Evolutionary conservation across 2,113 vertebrate genomes (phyloP), one percentile per base, ranked within the genome.

Genomic region (Paradisaea rubra): DNA sequence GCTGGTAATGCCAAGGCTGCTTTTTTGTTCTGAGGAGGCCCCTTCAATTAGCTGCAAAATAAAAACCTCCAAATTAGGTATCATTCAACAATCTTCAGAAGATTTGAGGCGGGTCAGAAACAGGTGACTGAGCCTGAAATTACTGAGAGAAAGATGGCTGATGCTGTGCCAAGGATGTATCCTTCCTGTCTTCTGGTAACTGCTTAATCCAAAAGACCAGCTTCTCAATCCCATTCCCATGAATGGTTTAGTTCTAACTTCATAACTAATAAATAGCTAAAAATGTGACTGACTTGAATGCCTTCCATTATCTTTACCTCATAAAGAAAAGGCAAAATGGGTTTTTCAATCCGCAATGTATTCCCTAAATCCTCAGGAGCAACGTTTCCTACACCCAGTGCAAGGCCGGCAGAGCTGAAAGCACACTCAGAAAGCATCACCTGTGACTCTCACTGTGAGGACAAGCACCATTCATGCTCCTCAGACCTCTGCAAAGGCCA

Each of bases 11-110:
- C 99, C 99, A 24, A 99, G 98, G 86, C 97, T 98, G 81, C 97
- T 98, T 82, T 98, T 99, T 96, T 99, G 99, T 41, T 99, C 99
- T 2, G 83, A 96, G 24, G 98, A 98, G 73, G 99, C 99, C 12
- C 99, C 99, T 96, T 99, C 99, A 61, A 99, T 99, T 74, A 99
- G 89, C 99, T 99, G 96, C 16, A 94, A 77, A 65, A 47, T 78
- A 73, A 96, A 73, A 90, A 37, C 5, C 11, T 23, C 3, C 9
- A 21, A 8, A 74, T 83, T 47, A 84, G 52, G 18, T 33, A 42
- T 37, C 16, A 63, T 6, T 28, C 30, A 68, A 15, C 0, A 1
- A n/a, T 30, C 27, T 53, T 72, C 70, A 73, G 28, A 19, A 81
- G 86, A 66, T 41, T 16, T 12, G 13, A 61, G 37, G 63, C 22